Conservation (phyloP, 2,113 vertebrate genomes). For the Otocyon megalotis region DNA sequence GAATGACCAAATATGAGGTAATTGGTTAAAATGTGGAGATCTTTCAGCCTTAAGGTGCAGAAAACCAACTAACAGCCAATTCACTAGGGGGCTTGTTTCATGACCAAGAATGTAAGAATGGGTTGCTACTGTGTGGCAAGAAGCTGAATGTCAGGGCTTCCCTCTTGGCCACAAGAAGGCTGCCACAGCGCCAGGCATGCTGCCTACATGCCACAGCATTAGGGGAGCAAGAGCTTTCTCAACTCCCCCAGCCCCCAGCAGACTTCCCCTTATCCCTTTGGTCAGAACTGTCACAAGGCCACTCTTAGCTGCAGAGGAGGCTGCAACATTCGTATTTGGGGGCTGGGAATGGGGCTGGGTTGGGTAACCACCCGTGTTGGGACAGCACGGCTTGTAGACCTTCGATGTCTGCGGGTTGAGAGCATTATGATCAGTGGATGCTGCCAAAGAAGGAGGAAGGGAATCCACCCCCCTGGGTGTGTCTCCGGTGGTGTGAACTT, state of each 20-base stretch:
- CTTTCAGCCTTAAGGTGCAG: background rate
- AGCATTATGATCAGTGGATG: background rate
- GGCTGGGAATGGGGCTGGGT: background rate
- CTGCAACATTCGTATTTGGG: background rate
- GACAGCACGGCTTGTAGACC: background rate
- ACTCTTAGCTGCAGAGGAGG: background rate
- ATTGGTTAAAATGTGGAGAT: background rate
- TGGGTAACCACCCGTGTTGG: background rate
- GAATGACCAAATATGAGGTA: background rate
- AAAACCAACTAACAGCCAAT: background rate
- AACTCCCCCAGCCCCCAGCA: background rate
- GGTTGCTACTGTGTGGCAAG: background rate
- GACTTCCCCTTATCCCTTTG: background rate
- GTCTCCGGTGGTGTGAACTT: background rate
- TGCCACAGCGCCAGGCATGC: background rate
- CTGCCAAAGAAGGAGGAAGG: background rate
- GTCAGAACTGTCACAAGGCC: background rate
- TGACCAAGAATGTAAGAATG: background rate
- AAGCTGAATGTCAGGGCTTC: background rate
- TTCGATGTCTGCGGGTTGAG: background rate
- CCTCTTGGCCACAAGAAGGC: background rate
- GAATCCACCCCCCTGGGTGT: background rate
- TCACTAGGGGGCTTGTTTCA: background rate
- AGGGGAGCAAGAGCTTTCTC: background rate
- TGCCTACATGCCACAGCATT: background rate